Evolutionary conservation across 2,113 vertebrate species (phyloP).

Genomic region (Porphyrio hochstetteri): DNA sequence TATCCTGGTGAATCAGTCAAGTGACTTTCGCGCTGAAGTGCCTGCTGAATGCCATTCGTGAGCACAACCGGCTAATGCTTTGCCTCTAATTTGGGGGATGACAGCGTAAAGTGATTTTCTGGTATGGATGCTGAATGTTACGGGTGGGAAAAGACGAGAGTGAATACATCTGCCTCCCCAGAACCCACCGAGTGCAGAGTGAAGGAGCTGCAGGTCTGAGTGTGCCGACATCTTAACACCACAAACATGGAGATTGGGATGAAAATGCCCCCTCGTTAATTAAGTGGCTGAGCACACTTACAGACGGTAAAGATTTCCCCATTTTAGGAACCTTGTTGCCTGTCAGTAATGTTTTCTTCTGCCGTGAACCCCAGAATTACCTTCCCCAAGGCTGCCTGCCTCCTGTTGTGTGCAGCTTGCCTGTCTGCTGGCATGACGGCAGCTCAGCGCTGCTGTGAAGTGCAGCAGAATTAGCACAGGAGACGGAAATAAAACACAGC

Average conservation of each 20-base stretch:
- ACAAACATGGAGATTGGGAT: not conserved
- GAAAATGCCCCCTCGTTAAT: not conserved
- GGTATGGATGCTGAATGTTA: not conserved
- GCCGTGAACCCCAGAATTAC: not conserved
- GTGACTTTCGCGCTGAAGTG: not conserved
- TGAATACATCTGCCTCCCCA: not conserved
- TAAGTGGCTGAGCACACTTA: not conserved
- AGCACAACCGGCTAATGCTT: not conserved
- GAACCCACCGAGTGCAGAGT: not conserved
- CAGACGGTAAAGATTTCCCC: not conserved
- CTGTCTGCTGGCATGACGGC: not conserved
- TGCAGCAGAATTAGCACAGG: accelerated
- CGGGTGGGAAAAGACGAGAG: not conserved
- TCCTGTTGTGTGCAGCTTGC: no score
- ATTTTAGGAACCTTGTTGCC: not conserved
- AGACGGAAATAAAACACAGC: not conserved
- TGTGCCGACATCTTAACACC: not conserved
- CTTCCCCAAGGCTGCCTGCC: not conserved
- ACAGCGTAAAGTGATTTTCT: not conserved
- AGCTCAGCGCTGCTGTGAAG: not conserved
- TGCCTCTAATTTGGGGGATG: accelerated
- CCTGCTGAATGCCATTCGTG: not conserved
- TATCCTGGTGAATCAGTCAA: not conserved
- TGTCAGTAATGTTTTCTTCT: not conserved
- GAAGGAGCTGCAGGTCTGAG: not conserved